Base-by-base conservation (phyloP, 2,888 invertebrate species). In the Meganola albula region DNA sequence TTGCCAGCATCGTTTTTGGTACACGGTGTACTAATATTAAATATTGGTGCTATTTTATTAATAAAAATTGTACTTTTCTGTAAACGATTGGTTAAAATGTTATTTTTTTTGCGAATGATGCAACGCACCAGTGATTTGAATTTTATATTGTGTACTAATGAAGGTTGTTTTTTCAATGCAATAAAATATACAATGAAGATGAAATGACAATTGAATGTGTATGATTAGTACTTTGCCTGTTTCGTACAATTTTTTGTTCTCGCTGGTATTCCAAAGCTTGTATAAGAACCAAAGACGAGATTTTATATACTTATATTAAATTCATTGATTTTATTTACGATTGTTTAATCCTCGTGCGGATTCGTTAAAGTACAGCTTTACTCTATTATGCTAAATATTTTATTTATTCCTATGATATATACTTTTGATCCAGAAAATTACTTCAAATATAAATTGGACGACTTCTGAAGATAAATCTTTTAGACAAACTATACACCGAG, bases 21-120 rank as follows among this genome's bases (percentile, higher is more conserved):
- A 62, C 57, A 60, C 59, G 54, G 67, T 64, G 69, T 73, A 72
- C 77, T 78, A 66, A 76, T 76, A 76, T 78, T 74, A 66, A 68
- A 72, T 74, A 75, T 82, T 83, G 84, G 83, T 84, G 83, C 84
- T 84, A 84, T 80, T 80, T 75, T 77, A 53, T 56, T 44, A 53
- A 52, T 46, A 53, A 66, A 56, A 55, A 59, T 62, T 63, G 64
- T 66, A 67, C 62, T 51, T 67, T 68, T 63, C 58, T 64, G 61
- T 67, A 53, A 40, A 26, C 62, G 63, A 45, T 61, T 60, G 52
- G 44, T 53, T 48, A 51, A 61, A 44, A 52, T 57, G 23, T 44
- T n/a, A n/a, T n/a, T n/a, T 55, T 44, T 53, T 57, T 55, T 44
- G 43, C 50, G 33, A 44, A 25, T 44, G 49, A 41, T 47, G 36